phyloP scores from a whole-genome alignment of 2,113 vertebrate species.

The Neotoma lepida region DNA sequence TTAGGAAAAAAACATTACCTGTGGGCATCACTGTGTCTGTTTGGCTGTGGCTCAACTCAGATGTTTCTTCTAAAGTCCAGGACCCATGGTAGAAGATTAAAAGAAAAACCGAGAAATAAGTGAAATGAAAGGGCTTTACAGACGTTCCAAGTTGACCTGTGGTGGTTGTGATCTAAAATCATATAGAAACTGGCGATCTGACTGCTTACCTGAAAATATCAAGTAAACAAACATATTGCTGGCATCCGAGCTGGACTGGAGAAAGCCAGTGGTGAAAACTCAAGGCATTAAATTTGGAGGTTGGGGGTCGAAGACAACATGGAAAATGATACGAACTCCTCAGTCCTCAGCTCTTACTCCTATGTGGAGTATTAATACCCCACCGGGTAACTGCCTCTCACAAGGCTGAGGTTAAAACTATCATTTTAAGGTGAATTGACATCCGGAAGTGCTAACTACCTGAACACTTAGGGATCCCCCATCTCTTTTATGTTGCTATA shows the following conservation, averaged over 20 bases:
- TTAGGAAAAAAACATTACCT: constrained; percentile 43
- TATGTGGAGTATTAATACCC: background rate
- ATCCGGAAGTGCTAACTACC: background rate
- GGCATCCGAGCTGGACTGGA: background rate
- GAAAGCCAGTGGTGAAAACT: background rate
- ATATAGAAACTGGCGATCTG: constrained; percentile 63
- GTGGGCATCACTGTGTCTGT: background rate
- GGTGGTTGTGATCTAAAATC: constrained; percentile 43
- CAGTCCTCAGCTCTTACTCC: background rate
- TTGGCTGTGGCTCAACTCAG: background rate
- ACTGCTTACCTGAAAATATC: constrained; percentile 50
- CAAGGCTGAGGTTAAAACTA: background rate
- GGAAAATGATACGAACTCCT: background rate
- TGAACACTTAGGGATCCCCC: background rate
- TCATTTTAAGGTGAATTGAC: background rate
- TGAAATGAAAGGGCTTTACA: constrained; percentile 69
- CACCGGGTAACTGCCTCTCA: background rate
- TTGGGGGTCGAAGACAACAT: background rate
- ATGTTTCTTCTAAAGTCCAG: background rate
- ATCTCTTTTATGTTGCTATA: background rate
- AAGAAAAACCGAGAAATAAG: constrained; percentile 69
- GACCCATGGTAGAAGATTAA: background rate
- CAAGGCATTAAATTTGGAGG: background rate
- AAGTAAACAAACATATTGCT: background rate
- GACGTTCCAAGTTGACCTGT: constrained; percentile 23